phyloP scores from a whole-genome alignment of 1,140 invertebrate species.

The Hermatobates lingyangjiaoensis region DNA sequence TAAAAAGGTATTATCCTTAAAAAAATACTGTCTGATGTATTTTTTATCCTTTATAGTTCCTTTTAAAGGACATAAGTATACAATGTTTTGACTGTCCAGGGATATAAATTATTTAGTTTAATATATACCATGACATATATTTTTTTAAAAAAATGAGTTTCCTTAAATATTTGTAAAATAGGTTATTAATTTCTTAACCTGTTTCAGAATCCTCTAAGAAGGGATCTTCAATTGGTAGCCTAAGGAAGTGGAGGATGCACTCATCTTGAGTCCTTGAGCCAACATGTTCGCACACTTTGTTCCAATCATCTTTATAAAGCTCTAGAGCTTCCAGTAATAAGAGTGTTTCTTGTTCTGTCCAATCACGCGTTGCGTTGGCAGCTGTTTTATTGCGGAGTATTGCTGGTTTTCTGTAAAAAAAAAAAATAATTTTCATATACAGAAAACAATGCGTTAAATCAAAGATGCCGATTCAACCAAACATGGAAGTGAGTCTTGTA shows the following conservation, averaged over 20 bases:
- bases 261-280: slow-evolving; percentile 95
- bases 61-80: too few relatives aligned
- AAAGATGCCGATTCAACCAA: too few relatives aligned
- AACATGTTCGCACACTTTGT: slow-evolving; percentile 94
- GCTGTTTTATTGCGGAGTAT: slow-evolving; percentile 56
- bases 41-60: too few relatives aligned
- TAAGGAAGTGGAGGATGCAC: slow-evolving; percentile 93
- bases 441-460: too few relatives aligned
- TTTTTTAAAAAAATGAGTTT: too few relatives aligned
- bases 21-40: too few relatives aligned
- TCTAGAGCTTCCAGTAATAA: slow-evolving; percentile 88
- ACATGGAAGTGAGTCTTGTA: too few relatives aligned
- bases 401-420: slow-evolving; percentile 40
- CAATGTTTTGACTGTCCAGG: too few relatives aligned
- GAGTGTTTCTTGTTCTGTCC: slow-evolving; percentile 97
- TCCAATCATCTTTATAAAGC: slow-evolving; percentile 99
- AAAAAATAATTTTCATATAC: too few relatives aligned
- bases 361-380: slow-evolving; percentile 70
- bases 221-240: slow-evolving; percentile 95
- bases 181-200: slow-evolving; percentile 16
- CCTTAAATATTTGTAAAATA: background rate
- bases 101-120: too few relatives aligned
- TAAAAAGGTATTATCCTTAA: too few relatives aligned
- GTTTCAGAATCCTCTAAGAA: slow-evolving; percentile 78
- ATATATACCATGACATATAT: too few relatives aligned